Conservation (phyloP, 1,140 invertebrate genomes). For the Trachymyrmex cornetzi region DNA sequence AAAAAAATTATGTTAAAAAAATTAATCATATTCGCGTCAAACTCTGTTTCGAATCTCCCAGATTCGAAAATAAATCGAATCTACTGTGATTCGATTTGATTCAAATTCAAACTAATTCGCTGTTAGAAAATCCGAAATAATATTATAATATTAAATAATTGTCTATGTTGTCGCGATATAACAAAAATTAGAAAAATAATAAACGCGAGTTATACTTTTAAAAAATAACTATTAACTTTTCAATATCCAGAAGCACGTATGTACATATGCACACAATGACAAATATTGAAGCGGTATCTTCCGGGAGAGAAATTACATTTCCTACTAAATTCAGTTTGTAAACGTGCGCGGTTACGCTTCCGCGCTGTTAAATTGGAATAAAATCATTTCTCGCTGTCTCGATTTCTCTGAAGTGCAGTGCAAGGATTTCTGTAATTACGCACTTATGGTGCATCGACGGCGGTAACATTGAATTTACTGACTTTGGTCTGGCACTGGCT, state of each 20-base stretch:
- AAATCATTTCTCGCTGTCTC: background rate
- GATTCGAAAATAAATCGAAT: too few relatives aligned
- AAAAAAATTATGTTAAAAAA: too few relatives aligned
- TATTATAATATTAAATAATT: too few relatives aligned
- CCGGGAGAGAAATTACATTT: background rate
- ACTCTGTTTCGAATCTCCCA: too few relatives aligned
- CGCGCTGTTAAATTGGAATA: constrained; percentile 28
- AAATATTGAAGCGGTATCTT: background rate
- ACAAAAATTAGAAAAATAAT: too few relatives aligned
- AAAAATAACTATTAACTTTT: background rate
- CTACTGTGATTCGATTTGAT: too few relatives aligned
- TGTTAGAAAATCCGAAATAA: too few relatives aligned
- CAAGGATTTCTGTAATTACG: constrained; percentile 39
- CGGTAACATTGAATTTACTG: constrained; percentile 35
- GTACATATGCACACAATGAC: background rate
- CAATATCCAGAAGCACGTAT: background rate
- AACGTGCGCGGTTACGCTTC: background rate
- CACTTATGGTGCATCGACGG: constrained; percentile 7
- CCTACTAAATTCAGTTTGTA: background rate
- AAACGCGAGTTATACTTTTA: too few relatives aligned
- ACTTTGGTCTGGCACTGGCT: constrained; percentile 45
- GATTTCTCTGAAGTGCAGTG: background rate
- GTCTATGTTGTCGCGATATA: too few relatives aligned
- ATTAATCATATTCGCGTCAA: too few relatives aligned
- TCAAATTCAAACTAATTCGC: too few relatives aligned